These are phyloP conservation scores for Archocentrus centrarchus DNA, from an alignment of 2,113 vertebrate species.

Conservation along the genomic window DNA sequence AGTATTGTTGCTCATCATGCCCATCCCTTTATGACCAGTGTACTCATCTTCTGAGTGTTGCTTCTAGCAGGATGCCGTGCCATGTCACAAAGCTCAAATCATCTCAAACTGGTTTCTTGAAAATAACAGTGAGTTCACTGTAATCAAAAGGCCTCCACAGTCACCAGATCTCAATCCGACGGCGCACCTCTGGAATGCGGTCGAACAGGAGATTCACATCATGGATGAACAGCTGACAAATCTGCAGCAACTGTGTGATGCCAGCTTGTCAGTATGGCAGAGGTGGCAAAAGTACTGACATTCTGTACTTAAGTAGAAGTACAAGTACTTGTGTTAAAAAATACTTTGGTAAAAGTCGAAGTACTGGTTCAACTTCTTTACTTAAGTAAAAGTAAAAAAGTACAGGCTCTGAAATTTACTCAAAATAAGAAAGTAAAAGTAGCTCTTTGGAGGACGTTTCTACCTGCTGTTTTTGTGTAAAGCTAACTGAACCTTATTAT, in stretches of 20 bases:
- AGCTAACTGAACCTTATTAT: too few relatives aligned
- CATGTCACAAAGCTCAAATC: not conserved
- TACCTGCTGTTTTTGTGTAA: too few relatives aligned
- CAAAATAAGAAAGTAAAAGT: too few relatives aligned
- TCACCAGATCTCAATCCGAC: not conserved
- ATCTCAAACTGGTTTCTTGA: not conserved
- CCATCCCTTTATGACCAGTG: not conserved
- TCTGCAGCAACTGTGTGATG: not conserved
- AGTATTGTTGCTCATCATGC: not conserved
- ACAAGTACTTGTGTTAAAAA: too few relatives aligned
- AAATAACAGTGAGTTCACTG: not conserved
- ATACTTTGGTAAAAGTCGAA: too few relatives aligned
- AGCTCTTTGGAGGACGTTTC: too few relatives aligned
- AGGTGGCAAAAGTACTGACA: too few relatives aligned
- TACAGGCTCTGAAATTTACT: too few relatives aligned
- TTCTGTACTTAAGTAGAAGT: too few relatives aligned
- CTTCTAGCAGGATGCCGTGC: not conserved
- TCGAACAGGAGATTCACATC: not conserved
- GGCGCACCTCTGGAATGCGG: not conserved
- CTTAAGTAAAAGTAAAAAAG: too few relatives aligned
- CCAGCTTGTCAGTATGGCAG: accelerated
- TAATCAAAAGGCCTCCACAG: not conserved
- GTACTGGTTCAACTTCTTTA: too few relatives aligned
- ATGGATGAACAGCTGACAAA: not conserved
- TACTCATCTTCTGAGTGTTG: not conserved